Percentiles rank a stretch among this genome's conserved stretches.
phyloP scores from a whole-genome alignment of 2,888 invertebrate species.

The Timema cristinae region DNA sequence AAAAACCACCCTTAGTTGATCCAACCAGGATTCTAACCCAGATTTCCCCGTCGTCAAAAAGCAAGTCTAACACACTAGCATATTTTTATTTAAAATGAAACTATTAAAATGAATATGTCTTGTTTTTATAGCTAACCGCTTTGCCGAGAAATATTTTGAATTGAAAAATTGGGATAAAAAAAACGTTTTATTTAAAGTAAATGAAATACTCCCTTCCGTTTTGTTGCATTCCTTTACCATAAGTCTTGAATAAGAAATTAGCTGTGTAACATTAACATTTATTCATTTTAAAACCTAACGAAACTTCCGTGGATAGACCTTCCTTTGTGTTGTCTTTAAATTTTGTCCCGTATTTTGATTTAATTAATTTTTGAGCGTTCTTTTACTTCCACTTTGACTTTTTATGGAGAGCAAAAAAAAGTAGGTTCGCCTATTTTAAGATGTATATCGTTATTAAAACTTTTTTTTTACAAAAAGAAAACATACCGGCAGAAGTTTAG shows the following conservation, averaged over 20 bases:
- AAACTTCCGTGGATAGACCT: neutral
- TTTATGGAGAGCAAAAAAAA: slow-evolving; percentile 4
- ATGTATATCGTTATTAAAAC: slow-evolving; percentile 16
- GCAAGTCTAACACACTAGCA: too few species aligned
- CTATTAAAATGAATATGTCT: too few species aligned
- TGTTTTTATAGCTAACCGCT: too few species aligned
- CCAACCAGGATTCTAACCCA: too few species aligned
- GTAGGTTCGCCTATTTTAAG: slow-evolving; percentile 10
- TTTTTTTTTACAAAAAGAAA: neutral
- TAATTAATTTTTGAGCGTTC: slow-evolving; percentile 11
- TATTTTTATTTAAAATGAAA: too few species aligned
- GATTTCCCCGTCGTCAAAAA: too few species aligned
- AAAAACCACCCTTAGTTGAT: too few species aligned
- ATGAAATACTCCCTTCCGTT: too few species aligned
- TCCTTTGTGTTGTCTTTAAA: slow-evolving; percentile 13
- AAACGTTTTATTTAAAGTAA: too few species aligned
- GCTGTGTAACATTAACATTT: slow-evolving; percentile 10
- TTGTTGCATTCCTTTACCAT: too few species aligned
- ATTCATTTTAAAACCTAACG: slow-evolving; percentile 11
- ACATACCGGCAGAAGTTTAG: slow-evolving; percentile 15
- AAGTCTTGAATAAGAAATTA: slow-evolving; percentile 8
- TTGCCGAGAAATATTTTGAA: too few species aligned
- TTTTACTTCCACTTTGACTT: slow-evolving; percentile 10
- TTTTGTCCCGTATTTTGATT: slow-evolving; percentile 15
- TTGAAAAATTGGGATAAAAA: too few species aligned